Percentiles rank a stretch among this genome's conserved stretches.
phyloP scores from a whole-genome alignment of 2,113 vertebrate genomes.

The Otis tarda region DNA sequence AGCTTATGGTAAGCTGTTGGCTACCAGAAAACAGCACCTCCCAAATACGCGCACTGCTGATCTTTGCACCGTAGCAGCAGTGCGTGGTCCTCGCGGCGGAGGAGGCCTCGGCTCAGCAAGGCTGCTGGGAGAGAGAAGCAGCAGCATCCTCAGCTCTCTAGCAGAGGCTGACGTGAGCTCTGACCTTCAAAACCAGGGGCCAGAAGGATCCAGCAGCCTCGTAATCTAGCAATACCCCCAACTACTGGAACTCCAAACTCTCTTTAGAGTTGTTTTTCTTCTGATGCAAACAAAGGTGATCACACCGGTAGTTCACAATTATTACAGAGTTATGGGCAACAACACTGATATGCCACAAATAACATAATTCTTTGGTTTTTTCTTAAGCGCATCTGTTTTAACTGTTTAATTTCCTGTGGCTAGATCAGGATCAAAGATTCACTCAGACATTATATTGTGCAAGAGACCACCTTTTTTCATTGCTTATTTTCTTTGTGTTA shows the following conservation, averaged over 20 bases:
- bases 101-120: neutral
- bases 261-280: neutral
- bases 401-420: neutral
- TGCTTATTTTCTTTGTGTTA: neutral
- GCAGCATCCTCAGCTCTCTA: neutral
- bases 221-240: neutral
- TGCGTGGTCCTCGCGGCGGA: rapidly evolving
- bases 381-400: neutral
- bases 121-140: neutral
- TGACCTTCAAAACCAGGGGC: rapidly evolving
- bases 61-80: rapidly evolving
- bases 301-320: neutral
- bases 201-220: neutral
- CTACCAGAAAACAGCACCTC: neutral
- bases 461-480: neutral
- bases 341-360: neutral
- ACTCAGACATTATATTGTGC: neutral
- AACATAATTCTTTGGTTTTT: neutral
- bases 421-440: neutral
- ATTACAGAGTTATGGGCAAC: neutral
- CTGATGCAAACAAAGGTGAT: neutral
- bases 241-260: neutral
- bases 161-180: rapidly evolving
- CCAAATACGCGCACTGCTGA: rapidly evolving
- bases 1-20: neutral